Percentiles rank a stretch among this genome's conserved stretches.
These are phyloP conservation scores for Gadopsis marmoratus DNA, from an alignment of 2,797 vertebrate species.

Conservation along the genomic window DNA sequence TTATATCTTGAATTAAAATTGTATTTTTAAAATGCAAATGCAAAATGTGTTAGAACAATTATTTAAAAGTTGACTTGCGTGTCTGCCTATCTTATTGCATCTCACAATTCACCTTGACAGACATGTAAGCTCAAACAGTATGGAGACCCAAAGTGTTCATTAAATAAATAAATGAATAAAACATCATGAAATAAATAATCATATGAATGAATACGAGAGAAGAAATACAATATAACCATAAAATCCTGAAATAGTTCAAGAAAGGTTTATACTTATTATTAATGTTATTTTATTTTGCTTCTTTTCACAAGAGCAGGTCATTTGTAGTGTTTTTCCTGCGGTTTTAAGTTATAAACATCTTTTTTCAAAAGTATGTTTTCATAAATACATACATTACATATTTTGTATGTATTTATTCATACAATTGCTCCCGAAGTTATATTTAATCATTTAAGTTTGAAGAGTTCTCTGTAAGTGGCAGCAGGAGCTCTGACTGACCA, in stretches of 20 bases:
- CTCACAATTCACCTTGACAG: background rate
- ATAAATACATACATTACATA: background rate
- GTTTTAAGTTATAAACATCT: background rate
- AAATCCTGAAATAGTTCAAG: background rate
- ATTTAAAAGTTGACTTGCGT: background rate
- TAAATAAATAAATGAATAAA: background rate
- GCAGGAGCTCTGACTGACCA: slow-evolving; percentile 2
- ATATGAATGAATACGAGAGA: background rate
- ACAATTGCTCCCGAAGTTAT: background rate
- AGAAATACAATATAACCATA: background rate
- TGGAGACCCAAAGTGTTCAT: background rate
- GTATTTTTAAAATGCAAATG: background rate
- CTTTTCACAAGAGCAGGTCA: background rate
- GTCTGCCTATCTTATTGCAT: background rate
- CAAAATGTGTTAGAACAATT: background rate
- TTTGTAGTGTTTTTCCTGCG: background rate
- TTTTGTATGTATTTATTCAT: background rate
- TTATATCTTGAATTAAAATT: slow-evolving; percentile 32
- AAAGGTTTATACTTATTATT: background rate
- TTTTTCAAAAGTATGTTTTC: background rate
- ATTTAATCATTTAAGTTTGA: background rate
- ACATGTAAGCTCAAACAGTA: background rate
- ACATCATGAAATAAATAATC: background rate
- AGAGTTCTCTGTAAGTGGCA: background rate
- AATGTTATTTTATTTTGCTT: background rate